Percentiles rank a stretch among this genome's conserved stretches.
Conservation (phyloP, 2,113 vertebrate species). For the Dicentrarchus labrax region DNA sequence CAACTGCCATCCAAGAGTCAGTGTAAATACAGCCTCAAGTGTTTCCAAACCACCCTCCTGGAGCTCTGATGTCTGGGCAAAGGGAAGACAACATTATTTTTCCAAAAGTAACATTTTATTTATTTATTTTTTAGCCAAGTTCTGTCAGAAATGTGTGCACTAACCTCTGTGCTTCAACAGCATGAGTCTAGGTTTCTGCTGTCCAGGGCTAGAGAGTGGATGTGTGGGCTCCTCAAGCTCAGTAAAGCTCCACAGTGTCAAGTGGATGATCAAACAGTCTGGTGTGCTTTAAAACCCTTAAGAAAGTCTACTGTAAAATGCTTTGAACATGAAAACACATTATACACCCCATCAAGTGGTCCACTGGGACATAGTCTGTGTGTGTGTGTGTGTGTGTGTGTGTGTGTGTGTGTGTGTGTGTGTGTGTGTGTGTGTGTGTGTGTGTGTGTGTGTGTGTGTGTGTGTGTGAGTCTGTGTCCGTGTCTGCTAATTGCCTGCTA, state of each 20-base stretch:
- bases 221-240: conserved; percentile 37
- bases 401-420: conserved; percentile 4
- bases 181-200: conserved; percentile 9
- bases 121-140: conserved; percentile 9
- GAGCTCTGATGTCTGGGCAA: background rate
- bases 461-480: conserved; percentile 1
- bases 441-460: conserved; percentile 5
- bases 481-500: conserved; percentile 41
- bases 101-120: background rate
- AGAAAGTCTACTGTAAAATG: conserved; percentile 59
- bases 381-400: conserved; percentile 2
- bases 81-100: background rate
- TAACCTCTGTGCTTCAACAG: conserved; percentile 19
- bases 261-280: conserved; percentile 64
- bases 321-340: conserved; percentile 73
- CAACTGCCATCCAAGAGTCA: background rate
- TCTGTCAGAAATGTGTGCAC: conserved; percentile 8
- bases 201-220: conserved; percentile 14
- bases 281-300: conserved; percentile 53
- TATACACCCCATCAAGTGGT: conserved; percentile 60
- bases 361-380: conserved; percentile 33
- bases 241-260: conserved; percentile 40
- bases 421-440: conserved; percentile 7
- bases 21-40: conserved; percentile 17
- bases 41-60: conserved; percentile 3